Evolutionary conservation across 2,888 invertebrate genomes (phyloP).

Genomic region (Ecdyonurus torrentis): DNA sequence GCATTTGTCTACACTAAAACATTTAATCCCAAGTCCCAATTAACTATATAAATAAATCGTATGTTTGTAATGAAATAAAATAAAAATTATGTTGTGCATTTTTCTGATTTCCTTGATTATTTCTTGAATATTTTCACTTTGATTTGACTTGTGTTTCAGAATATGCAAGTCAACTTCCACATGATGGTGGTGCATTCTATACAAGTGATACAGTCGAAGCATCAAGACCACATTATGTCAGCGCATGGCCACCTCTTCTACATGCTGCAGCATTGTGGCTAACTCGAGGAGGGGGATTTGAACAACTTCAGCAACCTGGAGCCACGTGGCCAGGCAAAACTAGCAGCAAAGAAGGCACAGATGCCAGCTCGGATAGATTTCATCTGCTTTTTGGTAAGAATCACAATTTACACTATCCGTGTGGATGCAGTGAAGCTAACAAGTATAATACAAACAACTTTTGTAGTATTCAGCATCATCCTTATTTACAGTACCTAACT

Average conservation of each 20-base stretch:
- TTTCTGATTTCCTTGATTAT: no score
- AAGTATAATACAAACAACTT: no score
- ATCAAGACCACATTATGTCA: conserved; percentile 77
- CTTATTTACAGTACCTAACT: no score
- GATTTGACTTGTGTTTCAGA: conserved; percentile 44
- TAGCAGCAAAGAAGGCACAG: conserved; percentile 26
- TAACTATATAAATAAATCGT: no score
- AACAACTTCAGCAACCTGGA: conserved; percentile 4
- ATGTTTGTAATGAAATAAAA: no score
- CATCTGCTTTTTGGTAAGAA: conserved; percentile 75
- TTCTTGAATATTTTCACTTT: no score
- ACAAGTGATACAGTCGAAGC: conserved; percentile 91
- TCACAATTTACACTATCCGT: no score
- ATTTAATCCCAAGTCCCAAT: no score
- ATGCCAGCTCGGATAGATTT: conserved; percentile 44
- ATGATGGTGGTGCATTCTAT: conserved; percentile 95
- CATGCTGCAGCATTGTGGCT: conserved; percentile 86
- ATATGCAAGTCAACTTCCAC: conserved; percentile 84
- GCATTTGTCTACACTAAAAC: no score
- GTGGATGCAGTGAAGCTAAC: no score
- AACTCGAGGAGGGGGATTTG: conserved; percentile 3
- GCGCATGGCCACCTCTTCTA: conserved; percentile 89
- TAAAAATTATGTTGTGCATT: no score
- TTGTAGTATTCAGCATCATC: no score
- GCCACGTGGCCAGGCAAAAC: conserved; percentile 16